A percentile compares a stretch with the other conserved stretches of the same genome.
phyloP scores from a whole-genome alignment of 1,140 invertebrate species.

The Eriosoma lanigerum region DNA sequence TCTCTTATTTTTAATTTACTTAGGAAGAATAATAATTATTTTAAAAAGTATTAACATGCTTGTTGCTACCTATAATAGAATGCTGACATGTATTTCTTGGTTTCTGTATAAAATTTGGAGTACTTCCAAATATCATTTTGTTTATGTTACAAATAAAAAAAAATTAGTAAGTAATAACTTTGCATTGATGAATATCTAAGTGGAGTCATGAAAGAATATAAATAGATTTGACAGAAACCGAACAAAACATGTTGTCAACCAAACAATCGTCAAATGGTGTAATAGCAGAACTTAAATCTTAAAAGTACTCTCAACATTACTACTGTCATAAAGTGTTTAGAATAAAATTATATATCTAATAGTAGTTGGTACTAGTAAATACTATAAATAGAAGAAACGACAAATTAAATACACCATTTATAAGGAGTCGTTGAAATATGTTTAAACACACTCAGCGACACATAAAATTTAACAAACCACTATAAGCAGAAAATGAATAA shows the following conservation, averaged over 20 bases:
- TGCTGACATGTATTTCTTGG: neutral
- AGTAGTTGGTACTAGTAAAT: no score
- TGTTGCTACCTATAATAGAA: neutral
- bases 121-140: slow-evolving; percentile 12
- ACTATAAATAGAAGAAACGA: no score
- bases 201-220: neutral
- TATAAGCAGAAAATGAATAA: no score
- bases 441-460: no score
- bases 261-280: no score
- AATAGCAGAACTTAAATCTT: neutral
- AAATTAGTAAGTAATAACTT: neutral
- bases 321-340: no score
- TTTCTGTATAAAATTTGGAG: neutral
- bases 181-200: neutral
- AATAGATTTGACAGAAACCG: neutral
- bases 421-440: no score
- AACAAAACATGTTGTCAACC: neutral
- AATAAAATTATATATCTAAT: no score
- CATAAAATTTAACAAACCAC: no score
- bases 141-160: neutral
- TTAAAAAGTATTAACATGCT: neutral
- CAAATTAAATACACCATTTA: no score
- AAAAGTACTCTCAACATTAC: no score
- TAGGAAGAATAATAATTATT: neutral
- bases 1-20: neutral